phyloP scores from a whole-genome alignment of 1,140 invertebrate species.

The Ectropis grisescens region DNA sequence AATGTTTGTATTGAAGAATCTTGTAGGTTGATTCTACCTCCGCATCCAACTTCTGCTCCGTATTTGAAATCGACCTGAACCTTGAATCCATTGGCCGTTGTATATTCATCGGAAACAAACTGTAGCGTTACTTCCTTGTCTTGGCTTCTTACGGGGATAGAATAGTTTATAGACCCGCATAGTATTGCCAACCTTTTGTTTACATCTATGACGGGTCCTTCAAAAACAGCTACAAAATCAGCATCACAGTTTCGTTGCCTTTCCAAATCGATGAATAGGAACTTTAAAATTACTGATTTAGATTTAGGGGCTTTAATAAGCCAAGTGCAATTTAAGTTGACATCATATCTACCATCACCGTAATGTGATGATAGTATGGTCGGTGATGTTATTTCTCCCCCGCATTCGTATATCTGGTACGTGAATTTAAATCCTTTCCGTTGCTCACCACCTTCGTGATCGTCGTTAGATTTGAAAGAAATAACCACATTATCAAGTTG shows the following conservation, averaged over 20 bases:
- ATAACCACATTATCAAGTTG: conserved; percentile 29
- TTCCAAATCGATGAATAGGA: conserved; percentile 70
- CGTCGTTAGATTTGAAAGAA: conserved; percentile 48
- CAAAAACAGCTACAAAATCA: conserved; percentile 76
- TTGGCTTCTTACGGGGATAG: conserved; percentile 71
- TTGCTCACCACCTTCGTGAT: no score
- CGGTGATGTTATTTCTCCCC: conserved; percentile 56
- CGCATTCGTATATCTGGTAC: conserved; percentile 66
- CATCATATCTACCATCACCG: conserved; percentile 37
- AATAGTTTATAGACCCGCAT: conserved; percentile 75
- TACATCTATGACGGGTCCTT: conserved; percentile 60
- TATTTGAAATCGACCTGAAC: conserved; percentile 73
- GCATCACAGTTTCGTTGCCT: conserved; percentile 39
- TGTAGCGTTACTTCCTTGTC: conserved; percentile 71
- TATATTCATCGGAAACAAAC: conserved; percentile 64
- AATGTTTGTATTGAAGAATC: conserved; percentile 15
- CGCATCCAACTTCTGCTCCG: conserved; percentile 57
- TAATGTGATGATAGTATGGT: conserved; percentile 43
- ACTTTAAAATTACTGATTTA: conserved; percentile 78
- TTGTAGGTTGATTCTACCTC: conserved; percentile 35
- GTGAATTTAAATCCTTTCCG: conserved; percentile 69
- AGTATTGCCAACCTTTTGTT: conserved; percentile 69
- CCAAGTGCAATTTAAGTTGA: conserved; percentile 83
- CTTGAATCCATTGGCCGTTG: no score
- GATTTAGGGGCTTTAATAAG: conserved; percentile 78